phyloP scores from a whole-genome alignment of 2,113 vertebrate genomes.

The Ophiodon elongatus region DNA sequence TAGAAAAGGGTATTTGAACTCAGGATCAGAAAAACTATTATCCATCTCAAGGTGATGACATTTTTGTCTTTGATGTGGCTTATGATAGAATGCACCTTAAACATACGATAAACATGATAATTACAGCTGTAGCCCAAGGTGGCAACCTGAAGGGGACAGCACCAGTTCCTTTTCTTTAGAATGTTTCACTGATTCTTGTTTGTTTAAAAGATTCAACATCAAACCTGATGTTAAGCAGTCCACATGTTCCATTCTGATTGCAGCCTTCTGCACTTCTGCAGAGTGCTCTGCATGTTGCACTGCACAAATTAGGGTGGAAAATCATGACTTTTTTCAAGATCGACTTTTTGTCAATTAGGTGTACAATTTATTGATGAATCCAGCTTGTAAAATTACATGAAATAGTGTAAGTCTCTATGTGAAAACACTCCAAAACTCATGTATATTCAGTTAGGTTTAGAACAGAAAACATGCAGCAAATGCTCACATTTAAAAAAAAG shows the following conservation, averaged over 20 bases:
- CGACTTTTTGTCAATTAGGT: not conserved
- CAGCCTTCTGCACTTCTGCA: not conserved
- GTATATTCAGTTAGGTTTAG: not conserved
- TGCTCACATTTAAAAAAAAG: not conserved
- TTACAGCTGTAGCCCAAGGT: not conserved
- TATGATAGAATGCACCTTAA: not conserved
- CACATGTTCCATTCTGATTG: slow-evolving; percentile 8
- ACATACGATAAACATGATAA: not conserved
- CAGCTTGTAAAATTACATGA: not conserved
- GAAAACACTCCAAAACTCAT: not conserved
- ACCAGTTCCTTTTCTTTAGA: not conserved
- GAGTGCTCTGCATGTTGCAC: not conserved
- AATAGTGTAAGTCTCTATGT: not conserved
- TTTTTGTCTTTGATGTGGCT: slow-evolving; percentile 4
- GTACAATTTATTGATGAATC: not conserved
- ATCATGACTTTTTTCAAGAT: not conserved
- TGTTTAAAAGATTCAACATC: not conserved
- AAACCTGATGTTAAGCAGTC: not conserved
- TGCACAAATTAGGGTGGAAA: not conserved
- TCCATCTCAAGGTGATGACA: slow-evolving; percentile 7
- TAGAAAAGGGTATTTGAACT: not conserved
- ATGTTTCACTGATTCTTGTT: slow-evolving; percentile 8
- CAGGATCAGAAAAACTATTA: not conserved
- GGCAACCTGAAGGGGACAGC: not conserved
- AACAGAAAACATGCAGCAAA: not conserved